phyloP scores from a whole-genome alignment of 2,113 vertebrate genomes.

The Lepisosteus oculatus region DNA sequence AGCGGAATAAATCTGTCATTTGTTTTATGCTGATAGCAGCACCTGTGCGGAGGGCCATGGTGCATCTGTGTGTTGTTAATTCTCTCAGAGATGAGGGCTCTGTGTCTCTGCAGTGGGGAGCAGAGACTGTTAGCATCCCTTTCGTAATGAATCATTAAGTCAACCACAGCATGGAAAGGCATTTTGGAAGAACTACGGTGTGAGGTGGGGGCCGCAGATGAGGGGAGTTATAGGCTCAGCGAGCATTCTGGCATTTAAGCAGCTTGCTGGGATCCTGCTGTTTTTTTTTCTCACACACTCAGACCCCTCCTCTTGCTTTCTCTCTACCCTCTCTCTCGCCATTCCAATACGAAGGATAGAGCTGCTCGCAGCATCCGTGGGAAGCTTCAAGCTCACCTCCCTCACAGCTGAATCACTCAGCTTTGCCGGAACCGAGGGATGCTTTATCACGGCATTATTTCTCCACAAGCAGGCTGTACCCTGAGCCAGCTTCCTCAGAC shows the following conservation, averaged over 20 bases:
- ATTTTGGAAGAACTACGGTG: conserved; percentile 15
- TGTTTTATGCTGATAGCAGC: background rate
- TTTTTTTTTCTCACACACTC: conserved; percentile 8
- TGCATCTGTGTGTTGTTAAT: background rate
- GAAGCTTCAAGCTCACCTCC: conserved; percentile 1
- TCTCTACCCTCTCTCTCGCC: conserved; percentile 9
- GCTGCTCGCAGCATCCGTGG: conserved; percentile 14
- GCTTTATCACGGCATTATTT: background rate
- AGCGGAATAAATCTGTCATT: background rate
- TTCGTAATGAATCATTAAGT: conserved; percentile 26
- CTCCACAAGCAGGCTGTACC: background rate
- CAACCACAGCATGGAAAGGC: conserved; percentile 17
- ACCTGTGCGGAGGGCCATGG: background rate
- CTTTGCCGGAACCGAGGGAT: background rate
- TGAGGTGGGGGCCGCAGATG: conserved; percentile 2
- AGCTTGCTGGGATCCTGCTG: conserved; percentile 9
- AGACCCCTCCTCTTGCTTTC: conserved; percentile 19
- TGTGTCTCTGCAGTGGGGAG: background rate
- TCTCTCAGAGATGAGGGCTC: background rate
- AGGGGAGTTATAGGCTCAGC: conserved; percentile 13
- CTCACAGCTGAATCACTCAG: background rate
- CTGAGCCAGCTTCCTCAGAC: background rate
- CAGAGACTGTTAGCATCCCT: conserved; percentile 4
- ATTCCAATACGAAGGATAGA: conserved; percentile 18
- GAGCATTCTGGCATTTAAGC: conserved; percentile 13